Conservation (phyloP, 2,888 invertebrate species). For the Hypolimnas misippus region DNA sequence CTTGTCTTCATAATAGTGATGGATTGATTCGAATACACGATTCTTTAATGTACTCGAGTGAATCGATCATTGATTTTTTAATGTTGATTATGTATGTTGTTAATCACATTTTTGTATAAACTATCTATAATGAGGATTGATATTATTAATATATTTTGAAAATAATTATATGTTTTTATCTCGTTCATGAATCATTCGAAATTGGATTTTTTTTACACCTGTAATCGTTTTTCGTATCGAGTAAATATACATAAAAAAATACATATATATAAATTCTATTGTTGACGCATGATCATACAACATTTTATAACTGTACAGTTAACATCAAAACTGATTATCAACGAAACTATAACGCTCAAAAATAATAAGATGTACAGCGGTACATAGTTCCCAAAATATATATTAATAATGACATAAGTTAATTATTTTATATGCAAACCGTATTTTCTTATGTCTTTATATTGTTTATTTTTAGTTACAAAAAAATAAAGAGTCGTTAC, state of each 20-base stretch:
- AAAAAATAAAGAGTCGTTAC: background rate
- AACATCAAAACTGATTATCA: too few species aligned
- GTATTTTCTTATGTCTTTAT: too few species aligned
- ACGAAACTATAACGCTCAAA: too few species aligned
- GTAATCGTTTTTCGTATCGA: too few species aligned
- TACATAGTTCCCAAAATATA: too few species aligned
- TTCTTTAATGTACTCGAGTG: background rate
- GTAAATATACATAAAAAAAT: background rate
- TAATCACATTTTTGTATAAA: background rate
- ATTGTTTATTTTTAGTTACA: background rate
- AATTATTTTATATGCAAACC: too few species aligned
- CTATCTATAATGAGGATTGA: background rate
- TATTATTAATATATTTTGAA: background rate
- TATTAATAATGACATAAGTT: too few species aligned
- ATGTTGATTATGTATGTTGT: background rate
- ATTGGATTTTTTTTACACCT: background rate
- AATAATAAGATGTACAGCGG: too few species aligned
- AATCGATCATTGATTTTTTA: constrained; percentile 5
- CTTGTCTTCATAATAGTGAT: constrained; percentile 1
- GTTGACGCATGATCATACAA: background rate
- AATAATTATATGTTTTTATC: background rate
- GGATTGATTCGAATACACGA: background rate
- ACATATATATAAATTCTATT: background rate
- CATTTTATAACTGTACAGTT: too few species aligned
- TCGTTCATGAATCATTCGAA: background rate